phyloP scores from a whole-genome alignment of 2,797 vertebrate genomes.

The Hydrophis major region DNA sequence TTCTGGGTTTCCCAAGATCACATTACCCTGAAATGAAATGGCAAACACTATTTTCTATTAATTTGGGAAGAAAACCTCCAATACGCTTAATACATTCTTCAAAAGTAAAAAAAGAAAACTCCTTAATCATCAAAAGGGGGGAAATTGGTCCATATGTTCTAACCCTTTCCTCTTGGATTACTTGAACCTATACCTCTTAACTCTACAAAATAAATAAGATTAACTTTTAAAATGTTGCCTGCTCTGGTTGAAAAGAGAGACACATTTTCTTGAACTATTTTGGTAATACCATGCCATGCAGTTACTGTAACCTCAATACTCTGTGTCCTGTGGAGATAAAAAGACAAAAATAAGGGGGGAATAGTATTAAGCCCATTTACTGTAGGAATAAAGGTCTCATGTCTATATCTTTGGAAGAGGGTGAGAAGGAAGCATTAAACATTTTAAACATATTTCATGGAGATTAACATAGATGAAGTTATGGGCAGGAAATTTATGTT shows the following conservation, averaged over 20 bases:
- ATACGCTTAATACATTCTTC: neutral
- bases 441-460: conserved; percentile 4
- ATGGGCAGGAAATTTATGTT: neutral
- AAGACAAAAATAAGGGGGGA: neutral
- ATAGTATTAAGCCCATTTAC: conserved; percentile 22
- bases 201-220: conserved; percentile 1
- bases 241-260: neutral
- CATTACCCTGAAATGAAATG: neutral
- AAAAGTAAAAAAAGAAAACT: neutral
- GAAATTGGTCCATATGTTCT: neutral
- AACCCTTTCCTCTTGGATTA: neutral
- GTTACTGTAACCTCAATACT: conserved; percentile 46
- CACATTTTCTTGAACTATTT: conserved; percentile 7
- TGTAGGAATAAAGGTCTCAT: conserved; percentile 13
- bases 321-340: conserved; percentile 30
- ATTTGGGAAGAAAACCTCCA: neutral
- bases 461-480: neutral
- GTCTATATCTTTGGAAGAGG: conserved; percentile 9
- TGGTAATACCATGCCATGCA: neutral
- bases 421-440: conserved; percentile 12
- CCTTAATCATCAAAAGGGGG: neutral
- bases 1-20: neutral
- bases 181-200: neutral
- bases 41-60: neutral
- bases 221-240: conserved; percentile 28